Evolutionary conservation across 2,888 invertebrate genomes (phyloP).

Genomic region (Drosophila merina): DNA sequence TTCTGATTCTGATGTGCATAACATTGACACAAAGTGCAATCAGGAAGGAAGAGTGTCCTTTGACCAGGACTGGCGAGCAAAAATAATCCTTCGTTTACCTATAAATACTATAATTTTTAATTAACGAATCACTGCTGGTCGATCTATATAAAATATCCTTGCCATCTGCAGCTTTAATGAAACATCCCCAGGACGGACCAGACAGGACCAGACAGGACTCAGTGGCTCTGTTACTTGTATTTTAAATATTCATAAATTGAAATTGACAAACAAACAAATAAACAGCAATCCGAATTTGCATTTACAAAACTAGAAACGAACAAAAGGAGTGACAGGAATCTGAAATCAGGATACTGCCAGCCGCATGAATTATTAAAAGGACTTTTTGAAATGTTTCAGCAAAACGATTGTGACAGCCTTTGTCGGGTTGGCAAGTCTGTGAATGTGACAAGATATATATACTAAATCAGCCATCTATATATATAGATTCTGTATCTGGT

Average conservation of each 20-base stretch:
- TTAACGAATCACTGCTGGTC: too few relatives aligned
- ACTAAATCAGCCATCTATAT: conserved; percentile 4
- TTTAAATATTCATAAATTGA: not conserved
- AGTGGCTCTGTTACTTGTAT: not conserved
- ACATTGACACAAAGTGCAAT: conserved; percentile 75
- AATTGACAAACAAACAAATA: conserved; percentile 1
- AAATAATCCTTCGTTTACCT: too few relatives aligned
- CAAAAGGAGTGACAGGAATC: conserved; percentile 12
- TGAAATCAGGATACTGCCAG: not conserved
- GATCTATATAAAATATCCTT: too few relatives aligned
- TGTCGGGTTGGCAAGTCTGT: conserved; percentile 23
- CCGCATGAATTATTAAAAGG: conserved; percentile 20
- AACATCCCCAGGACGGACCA: not conserved
- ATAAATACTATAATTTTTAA: too few relatives aligned
- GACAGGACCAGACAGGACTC: not conserved
- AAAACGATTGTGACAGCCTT: conserved; percentile 28
- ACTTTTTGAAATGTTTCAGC: conserved; percentile 17
- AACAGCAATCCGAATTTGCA: not conserved
- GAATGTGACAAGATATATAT: conserved; percentile 9
- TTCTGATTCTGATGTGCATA: conserved; percentile 67
- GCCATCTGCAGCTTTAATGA: not conserved
- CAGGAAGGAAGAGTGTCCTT: conserved; percentile 2
- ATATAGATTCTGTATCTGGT: not conserved
- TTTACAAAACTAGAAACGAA: not conserved
- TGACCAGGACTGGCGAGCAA: not conserved